These are phyloP conservation scores for Albula goreensis DNA, from an alignment of 2,113 vertebrate genomes.

Conservation along the genomic window DNA sequence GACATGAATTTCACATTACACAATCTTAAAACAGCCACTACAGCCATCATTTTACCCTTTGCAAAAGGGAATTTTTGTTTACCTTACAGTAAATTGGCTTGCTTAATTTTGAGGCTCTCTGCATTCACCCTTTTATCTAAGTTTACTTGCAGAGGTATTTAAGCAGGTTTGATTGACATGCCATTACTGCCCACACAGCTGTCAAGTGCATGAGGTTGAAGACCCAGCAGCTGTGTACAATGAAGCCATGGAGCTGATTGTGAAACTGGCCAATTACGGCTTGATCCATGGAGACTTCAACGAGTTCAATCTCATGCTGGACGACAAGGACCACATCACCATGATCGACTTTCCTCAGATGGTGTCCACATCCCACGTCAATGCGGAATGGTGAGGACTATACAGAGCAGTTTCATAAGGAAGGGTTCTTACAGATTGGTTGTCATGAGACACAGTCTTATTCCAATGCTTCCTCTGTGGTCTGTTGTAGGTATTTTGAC, in stretches of 20 bases:
- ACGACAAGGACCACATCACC: slow-evolving; percentile 84
- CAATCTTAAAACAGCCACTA: no score
- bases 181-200: slow-evolving; percentile 65
- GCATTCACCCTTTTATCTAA: no score
- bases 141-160: no score
- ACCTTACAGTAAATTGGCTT: background rate
- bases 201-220: slow-evolving; percentile 83
- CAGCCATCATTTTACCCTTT: no score
- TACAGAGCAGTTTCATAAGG: background rate
- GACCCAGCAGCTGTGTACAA: slow-evolving; percentile 85
- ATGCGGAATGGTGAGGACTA: slow-evolving; percentile 87
- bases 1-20: no score
- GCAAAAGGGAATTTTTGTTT: no score
- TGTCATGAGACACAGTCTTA: background rate
- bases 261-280: slow-evolving; percentile 90
- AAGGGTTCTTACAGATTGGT: background rate
- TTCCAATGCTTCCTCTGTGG: slow-evolving; percentile 5
- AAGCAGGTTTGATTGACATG: background rate
- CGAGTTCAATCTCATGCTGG: slow-evolving; percentile 95
- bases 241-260: slow-evolving; percentile 94
- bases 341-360: slow-evolving; percentile 99
- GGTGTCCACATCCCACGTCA: slow-evolving; percentile 91
- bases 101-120: background rate
- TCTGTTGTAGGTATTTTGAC: slow-evolving; percentile 86
- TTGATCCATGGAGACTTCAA: slow-evolving; percentile 98